Base-by-base conservation (phyloP, 2,888 invertebrate species). In the Caenorhabditis panamensis region DNA sequence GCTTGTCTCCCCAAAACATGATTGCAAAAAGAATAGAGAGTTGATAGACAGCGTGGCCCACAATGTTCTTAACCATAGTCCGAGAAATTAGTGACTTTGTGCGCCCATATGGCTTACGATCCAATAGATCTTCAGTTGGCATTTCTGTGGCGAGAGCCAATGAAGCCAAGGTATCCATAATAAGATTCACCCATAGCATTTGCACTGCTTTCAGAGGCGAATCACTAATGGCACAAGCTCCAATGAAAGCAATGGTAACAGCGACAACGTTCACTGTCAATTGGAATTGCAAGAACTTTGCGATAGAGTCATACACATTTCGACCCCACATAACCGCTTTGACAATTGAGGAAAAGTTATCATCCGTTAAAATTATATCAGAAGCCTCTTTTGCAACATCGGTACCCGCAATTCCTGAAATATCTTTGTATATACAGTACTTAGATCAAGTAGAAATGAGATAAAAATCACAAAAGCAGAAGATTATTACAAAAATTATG, bases 21-120 rank as follows among this genome's bases (percentile, higher is more conserved):
- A 99, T 94, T 82, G 94, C 93, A 93, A 99, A 97, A 90, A 99
- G 96, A 91, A 99, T 95, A 89, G 84, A 68, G n/a, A 90, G 76
- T 61, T 91, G 90, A 64, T 91, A 90, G 76, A 90, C 54, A 31
- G 90, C 89, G 62, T 90, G 90, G 1, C 90, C 90, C 86, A 97
- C 93, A 92, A 99, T 99, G 92, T 99, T 99, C 93, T 84, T 84
- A 18, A 73, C 76, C 84, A 84, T 84, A 91, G 96, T 96, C 92
- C 96, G 94, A 6, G 92, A 79, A 76, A 93, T 93, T 83, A 93
- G 91, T 82, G 92, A 92, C 88, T 91, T 91, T 91, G 93, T 93
- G 53, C 92, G 61, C 20, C 82, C 82, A 22, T 80, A 79, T 18
- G 82, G 92, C 84, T 91, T 92, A 47, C 93, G 87, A 68, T 92